Base-by-base conservation (phyloP, 2,797 vertebrate genomes). In the Leptatherina wallacei region DNA sequence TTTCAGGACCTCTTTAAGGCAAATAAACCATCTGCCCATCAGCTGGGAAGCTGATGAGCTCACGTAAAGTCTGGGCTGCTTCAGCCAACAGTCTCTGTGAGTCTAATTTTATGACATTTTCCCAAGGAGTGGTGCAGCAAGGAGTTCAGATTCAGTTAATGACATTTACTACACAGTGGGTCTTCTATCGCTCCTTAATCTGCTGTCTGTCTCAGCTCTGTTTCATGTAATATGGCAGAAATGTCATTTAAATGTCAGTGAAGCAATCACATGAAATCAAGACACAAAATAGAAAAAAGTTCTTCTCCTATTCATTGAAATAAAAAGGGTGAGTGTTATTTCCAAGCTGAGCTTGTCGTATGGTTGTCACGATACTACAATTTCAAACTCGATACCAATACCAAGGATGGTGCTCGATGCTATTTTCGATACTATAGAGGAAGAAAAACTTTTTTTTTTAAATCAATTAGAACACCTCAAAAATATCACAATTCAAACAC, bases 191-290 rank as follows among this genome's bases (percentile, higher is more conserved):
- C 42, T 51, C 64, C 54, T 40, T 73, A 77, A 85, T 75, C 68
- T 73, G 33, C 61, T 29, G 68, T 73, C 74, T 69, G 61, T 60
- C 66, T 76, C 66, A 40, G 72, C 71, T 75, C 55, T 62, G 59
- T 63, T 64, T 70, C 64, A 57, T 76, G 65, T 75, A 77, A 84
- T 80, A 73, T 71, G 38, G 54, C 65, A 66, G 74, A 84, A 88
- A 89, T 88, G 80, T 36, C 84, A 88, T 82, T 76, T 78, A 85
- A 91, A 90, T 91, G 88, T 83, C 88, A 75, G 71, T 4, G 59
- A 64, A 58, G 57, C 55, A 74, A 74, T 47, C 4, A 71, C 76
- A 77, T 56, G 42, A 67, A 49, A 70, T 49, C 30, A 8, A 2
- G 14, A 2, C 30, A 47, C 12, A 58, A 51, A 22, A 42, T 9